Evolutionary conservation across 2,888 invertebrate species (phyloP).

Genomic region (Drosophila kuntzei): DNA sequence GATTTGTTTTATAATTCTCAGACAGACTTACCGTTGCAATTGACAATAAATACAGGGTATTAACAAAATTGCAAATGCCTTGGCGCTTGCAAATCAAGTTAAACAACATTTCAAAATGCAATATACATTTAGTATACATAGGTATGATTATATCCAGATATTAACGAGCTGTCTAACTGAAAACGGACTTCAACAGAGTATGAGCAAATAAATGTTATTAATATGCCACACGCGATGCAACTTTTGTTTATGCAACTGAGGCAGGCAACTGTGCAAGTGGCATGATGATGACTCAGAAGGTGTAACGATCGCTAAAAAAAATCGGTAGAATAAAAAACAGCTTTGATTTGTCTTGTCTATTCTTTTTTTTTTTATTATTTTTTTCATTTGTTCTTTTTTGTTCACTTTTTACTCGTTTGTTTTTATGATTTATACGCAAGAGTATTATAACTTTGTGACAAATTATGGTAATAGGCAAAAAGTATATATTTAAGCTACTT

Average conservation of each 20-base stretch:
- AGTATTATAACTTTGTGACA: background rate
- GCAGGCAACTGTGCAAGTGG: conserved; percentile 10
- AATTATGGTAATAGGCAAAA: background rate
- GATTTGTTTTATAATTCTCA: background rate
- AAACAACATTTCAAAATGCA: conserved; percentile 61
- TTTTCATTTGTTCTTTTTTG: conserved; percentile 6
- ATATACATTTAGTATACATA: conserved; percentile 3
- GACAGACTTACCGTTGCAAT: background rate
- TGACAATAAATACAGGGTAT: conserved; percentile 6
- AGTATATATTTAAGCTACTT: too few species aligned
- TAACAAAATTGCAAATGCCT: conserved; percentile 4
- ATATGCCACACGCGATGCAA: conserved; percentile 42
- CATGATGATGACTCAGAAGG: conserved; percentile 31
- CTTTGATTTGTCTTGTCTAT: conserved; percentile 6
- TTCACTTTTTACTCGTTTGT: background rate
- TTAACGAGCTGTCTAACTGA: conserved; percentile 13
- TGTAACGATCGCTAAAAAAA: background rate
- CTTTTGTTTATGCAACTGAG: conserved; percentile 45
- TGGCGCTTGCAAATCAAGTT: conserved; percentile 70
- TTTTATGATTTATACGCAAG: background rate
- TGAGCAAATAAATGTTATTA: conserved; percentile 18
- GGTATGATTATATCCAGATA: conserved; percentile 3
- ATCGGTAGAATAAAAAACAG: background rate
- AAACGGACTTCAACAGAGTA: conserved; percentile 14
- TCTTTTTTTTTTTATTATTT: background rate